Percentiles rank a stretch among this genome's conserved stretches.
Conservation (phyloP, 53 echinoderm and acorn worm genomes). For the Holothuria leucospilota region DNA sequence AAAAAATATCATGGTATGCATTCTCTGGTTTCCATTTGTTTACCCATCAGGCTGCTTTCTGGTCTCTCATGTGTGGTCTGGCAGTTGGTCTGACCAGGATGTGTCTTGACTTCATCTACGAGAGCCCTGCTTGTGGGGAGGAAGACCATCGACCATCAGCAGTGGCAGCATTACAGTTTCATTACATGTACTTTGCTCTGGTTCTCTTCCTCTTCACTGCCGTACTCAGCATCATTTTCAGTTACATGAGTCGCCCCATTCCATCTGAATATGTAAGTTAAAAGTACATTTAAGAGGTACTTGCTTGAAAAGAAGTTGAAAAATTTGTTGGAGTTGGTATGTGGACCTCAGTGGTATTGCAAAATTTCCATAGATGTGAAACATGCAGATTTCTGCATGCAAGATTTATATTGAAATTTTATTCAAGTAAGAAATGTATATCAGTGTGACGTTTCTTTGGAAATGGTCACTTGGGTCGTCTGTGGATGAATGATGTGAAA, state of each 20-base stretch:
- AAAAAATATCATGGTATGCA: no score
- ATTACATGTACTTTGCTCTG: constrained; percentile 98
- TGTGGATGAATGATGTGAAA: no score
- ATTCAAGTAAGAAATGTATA: no score
- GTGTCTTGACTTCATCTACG: constrained; percentile 84
- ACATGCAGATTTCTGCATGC: no score
- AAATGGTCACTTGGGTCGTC: no score
- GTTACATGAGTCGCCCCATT: constrained; percentile 71
- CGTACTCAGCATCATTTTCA: constrained; percentile 63
- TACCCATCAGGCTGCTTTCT: constrained; percentile 79
- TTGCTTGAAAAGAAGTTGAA: no score
- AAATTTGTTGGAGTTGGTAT: no score
- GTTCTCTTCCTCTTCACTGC: constrained; percentile 77
- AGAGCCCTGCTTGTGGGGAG: constrained; percentile 71
- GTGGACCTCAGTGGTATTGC: no score
- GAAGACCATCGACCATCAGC: constrained; percentile 75
- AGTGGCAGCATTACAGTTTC: constrained; percentile 71
- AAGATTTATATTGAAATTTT: no score
- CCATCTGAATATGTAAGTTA: constrained; percentile 79
- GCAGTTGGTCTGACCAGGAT: constrained; percentile 77
- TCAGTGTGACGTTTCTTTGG: no score
- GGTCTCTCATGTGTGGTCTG: constrained; percentile 80
- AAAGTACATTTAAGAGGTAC: background rate
- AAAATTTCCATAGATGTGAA: no score
- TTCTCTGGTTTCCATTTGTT: no score